A percentile compares a stretch with the other conserved stretches of the same genome.
Evolutionary conservation across 2,113 vertebrate genomes (phyloP).

Genomic region (Marcusenius ussheri): DNA sequence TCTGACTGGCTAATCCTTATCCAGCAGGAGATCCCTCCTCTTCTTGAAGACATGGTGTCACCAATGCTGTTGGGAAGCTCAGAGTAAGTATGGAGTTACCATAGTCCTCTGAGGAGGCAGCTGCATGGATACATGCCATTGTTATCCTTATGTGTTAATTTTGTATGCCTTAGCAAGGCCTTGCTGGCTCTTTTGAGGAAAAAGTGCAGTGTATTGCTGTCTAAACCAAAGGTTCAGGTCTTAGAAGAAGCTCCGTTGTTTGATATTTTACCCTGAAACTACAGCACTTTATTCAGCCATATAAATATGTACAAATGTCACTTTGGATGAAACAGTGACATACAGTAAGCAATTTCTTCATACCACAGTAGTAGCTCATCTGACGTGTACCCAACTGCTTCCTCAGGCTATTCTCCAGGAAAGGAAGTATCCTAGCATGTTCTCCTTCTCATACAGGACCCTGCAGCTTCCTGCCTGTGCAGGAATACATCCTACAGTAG

Average conservation of each 20-base stretch:
- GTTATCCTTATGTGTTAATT: not conserved
- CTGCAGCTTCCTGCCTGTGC: not conserved
- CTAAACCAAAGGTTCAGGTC: not conserved
- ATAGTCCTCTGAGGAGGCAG: not conserved
- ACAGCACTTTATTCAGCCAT: not conserved
- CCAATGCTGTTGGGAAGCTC: not conserved
- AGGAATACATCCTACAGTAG: not conserved
- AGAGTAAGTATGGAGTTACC: not conserved
- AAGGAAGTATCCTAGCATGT: not conserved
- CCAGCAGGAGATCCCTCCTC: not conserved
- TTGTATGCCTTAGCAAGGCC: not conserved
- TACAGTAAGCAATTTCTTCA: not conserved
- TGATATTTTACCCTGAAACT: not conserved
- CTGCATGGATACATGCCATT: not conserved
- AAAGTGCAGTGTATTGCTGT: not conserved
- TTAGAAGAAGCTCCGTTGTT: not conserved
- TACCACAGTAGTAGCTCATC: not conserved
- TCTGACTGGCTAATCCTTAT: not conserved
- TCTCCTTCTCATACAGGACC: not conserved
- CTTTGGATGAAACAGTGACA: not conserved
- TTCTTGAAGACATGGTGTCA: not conserved
- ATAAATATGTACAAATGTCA: not conserved
- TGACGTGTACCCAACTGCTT: not conserved
- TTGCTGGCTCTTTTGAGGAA: not conserved
- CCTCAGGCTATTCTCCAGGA: not conserved